A percentile compares a stretch with the other conserved stretches of the same genome.
Conservation (phyloP, 2,113 vertebrate species). For the Gracilinanus agilis region DNA sequence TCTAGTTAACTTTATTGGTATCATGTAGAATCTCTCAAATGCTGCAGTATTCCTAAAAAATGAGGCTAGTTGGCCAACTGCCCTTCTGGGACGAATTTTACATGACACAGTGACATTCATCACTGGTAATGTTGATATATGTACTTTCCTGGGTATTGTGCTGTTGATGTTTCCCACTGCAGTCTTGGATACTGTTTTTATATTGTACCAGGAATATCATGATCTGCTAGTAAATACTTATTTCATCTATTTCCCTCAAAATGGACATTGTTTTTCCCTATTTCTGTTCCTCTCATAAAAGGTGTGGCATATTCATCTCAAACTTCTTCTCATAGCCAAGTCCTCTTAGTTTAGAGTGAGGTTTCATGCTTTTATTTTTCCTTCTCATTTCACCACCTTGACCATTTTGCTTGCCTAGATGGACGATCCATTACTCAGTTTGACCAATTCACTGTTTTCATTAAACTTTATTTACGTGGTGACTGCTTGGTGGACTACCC, state of each 20-base stretch:
- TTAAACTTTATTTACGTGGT: constrained; percentile 10
- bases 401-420: constrained; percentile 1
- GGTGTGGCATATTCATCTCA: background rate
- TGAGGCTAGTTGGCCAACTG: background rate
- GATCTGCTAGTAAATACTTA: background rate
- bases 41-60: background rate
- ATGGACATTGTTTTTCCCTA: background rate
- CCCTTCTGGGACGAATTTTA: background rate
- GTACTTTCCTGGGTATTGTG: background rate
- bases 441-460: constrained; percentile 29
- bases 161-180: constrained; percentile 1
- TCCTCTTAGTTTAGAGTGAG: constrained; percentile 12
- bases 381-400: background rate
- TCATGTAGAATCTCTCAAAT: background rate
- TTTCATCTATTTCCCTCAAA: background rate
- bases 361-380: background rate
- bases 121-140: constrained; percentile 30
- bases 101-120: background rate
- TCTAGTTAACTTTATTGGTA: background rate
- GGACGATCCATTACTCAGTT: background rate
- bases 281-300: constrained; percentile 16
- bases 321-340: background rate
- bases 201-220: background rate
- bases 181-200: background rate
- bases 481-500: background rate